phyloP scores from a whole-genome alignment of 2,888 invertebrate species.

The Hedya salicella region DNA sequence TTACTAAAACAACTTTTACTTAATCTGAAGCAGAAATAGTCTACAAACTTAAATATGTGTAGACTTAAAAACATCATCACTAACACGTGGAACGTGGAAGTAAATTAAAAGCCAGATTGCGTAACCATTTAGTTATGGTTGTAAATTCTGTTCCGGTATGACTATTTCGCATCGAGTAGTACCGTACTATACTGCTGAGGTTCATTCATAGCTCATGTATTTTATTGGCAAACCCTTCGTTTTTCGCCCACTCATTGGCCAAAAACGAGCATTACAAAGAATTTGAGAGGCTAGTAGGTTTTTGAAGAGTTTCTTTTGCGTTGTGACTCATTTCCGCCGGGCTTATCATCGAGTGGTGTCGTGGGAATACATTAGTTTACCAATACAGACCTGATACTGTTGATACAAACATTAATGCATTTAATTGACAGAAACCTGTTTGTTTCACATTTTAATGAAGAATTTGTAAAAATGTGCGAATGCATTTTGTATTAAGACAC shows the following conservation, averaged over 20 bases:
- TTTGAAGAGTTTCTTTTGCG: background rate
- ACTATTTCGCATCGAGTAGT: background rate
- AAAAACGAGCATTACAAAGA: background rate
- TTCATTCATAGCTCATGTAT: background rate
- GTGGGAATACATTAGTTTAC: background rate
- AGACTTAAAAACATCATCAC: too few species aligned
- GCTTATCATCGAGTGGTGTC: background rate
- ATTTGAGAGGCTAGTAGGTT: background rate
- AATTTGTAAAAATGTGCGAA: too few species aligned
- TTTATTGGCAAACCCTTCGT: background rate
- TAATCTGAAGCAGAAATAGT: background rate
- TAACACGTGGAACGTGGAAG: conserved; percentile 14
- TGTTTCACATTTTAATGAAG: too few species aligned
- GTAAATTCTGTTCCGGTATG: conserved; percentile 7
- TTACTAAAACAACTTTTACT: background rate
- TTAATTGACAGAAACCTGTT: too few species aligned
- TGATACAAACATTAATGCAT: background rate
- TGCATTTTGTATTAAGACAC: too few species aligned
- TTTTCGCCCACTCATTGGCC: background rate
- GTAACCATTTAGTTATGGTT: conserved; percentile 13
- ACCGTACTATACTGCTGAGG: background rate
- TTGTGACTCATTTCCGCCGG: background rate
- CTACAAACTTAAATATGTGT: too few species aligned
- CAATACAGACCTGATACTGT: background rate
- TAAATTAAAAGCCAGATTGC: conserved; percentile 15